Base-by-base conservation (phyloP, 2,888 invertebrate genomes). In the Noctua comes region DNA sequence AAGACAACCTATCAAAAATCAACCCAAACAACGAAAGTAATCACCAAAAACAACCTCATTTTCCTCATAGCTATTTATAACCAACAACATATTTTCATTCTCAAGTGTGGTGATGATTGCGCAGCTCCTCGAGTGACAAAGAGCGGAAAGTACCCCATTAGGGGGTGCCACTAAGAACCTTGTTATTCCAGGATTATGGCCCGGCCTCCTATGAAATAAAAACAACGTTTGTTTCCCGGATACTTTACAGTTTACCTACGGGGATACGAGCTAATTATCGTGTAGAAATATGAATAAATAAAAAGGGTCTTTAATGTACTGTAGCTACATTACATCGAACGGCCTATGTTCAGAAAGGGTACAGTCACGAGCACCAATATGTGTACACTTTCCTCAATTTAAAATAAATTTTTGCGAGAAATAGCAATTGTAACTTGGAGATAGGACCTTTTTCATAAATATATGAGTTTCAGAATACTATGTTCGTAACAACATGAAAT, bases 101-200 rank as follows among this genome's bases (percentile, higher is more conserved):
- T 65, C 68, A 80, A 84, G 84, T 80, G 62, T 70, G 77, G 74
- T 82, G 82, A 83, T 84, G 82, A 87, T 87, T 85, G 77, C 76
- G 66, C 82, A 83, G 88, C 87, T 88, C 88, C 87, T 90, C 83
- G 76, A 90, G 89, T 89, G 86, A 88, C 90, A 88, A 89, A 85
- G 87, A 88, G 88, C 75, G 77, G 68, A 86, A 91, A 92, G 91
- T 86, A 90, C 88, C 76, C 89, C 88, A 91, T 93, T 93, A 92
- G 84, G 78, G 72, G 68, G 76, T 72, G 74, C 76, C 79, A 84
- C 88, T 79, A 77, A 83, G 86, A 79, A 87, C 82, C 91, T 93
- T 91, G 91, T 93, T 93, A 92, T 91, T 90, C 80, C 82, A 59
- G 90, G 90, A 91, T 91, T 91, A 92, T 80, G 79, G 82, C 46